Evolutionary conservation across 2,888 invertebrate genomes (phyloP).

Genomic region (Sabellastarte sp.): DNA sequence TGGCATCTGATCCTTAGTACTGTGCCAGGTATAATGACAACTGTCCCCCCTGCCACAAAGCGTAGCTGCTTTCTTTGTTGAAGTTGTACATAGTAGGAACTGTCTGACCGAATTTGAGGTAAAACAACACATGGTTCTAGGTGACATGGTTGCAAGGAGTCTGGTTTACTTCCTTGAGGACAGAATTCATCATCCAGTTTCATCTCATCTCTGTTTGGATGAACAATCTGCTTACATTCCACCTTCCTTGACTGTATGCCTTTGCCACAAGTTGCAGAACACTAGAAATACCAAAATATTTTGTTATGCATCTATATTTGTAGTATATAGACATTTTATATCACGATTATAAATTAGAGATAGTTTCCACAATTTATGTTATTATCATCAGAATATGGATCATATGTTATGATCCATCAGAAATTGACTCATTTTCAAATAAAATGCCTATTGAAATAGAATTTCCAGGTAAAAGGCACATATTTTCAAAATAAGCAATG

Average conservation of each 20-base stretch:
- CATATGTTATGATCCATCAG: too few species aligned
- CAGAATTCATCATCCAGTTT: background rate
- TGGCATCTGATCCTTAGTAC: background rate
- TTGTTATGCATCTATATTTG: too few species aligned
- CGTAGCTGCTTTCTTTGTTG: background rate
- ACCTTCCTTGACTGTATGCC: background rate
- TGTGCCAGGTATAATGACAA: background rate
- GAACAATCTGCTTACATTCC: background rate
- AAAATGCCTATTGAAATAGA: too few species aligned
- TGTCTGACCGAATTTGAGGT: background rate
- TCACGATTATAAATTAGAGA: too few species aligned
- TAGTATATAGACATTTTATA: too few species aligned
- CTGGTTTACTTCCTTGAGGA: background rate
- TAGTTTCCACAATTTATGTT: too few species aligned
- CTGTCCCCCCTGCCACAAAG: background rate
- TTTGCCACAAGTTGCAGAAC: background rate
- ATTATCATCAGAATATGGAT: too few species aligned
- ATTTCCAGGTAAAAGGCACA: too few species aligned
- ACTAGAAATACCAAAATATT: background rate
- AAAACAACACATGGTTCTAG: background rate
- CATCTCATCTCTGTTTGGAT: background rate
- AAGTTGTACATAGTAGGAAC: background rate
- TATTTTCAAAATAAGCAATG: too few species aligned
- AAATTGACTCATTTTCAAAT: too few species aligned
- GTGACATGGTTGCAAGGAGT: background rate